Percentiles rank a stretch among this genome's conserved stretches.
phyloP scores from a whole-genome alignment of 2,888 invertebrate species.

The Dilophus febrilis region DNA sequence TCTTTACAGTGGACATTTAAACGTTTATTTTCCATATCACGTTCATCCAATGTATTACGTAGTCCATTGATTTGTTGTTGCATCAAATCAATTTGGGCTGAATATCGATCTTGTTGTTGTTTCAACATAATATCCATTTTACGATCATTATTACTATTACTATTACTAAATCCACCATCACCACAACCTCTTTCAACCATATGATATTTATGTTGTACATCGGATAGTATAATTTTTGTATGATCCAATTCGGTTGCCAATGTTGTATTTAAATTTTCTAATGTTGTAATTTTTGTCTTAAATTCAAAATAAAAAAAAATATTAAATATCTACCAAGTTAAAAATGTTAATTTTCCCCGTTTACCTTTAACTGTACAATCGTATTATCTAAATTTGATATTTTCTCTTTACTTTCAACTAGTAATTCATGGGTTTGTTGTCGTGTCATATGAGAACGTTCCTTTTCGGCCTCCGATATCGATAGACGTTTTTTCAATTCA shows the following conservation, averaged over 20 bases:
- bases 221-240: conserved; percentile 34
- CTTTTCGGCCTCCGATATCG: conserved; percentile 40
- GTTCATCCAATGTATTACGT: conserved; percentile 27
- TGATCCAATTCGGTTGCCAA: conserved; percentile 37
- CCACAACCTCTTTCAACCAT: conserved; percentile 19
- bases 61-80: conserved; percentile 32
- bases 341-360: neutral
- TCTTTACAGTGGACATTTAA: conserved; percentile 37
- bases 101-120: conserved; percentile 32
- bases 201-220: conserved; percentile 27
- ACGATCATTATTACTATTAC: conserved; percentile 22
- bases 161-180: conserved; percentile 18
- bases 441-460: conserved; percentile 39
- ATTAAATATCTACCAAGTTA: neutral
- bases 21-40: conserved; percentile 36
- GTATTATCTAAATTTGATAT: conserved; percentile 24
- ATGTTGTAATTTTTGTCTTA: conserved; percentile 30
- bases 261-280: conserved; percentile 31
- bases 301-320: conserved; percentile 12
- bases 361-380: conserved; percentile 18
- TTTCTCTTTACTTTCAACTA: conserved; percentile 32
- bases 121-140: conserved; percentile 25
- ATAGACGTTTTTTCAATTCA: conserved; percentile 37
- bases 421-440: conserved; percentile 44
- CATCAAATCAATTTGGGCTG: conserved; percentile 31